Evolutionary conservation across 2,113 vertebrate genomes (phyloP).

Genomic region (Chaetops frenatus): DNA sequence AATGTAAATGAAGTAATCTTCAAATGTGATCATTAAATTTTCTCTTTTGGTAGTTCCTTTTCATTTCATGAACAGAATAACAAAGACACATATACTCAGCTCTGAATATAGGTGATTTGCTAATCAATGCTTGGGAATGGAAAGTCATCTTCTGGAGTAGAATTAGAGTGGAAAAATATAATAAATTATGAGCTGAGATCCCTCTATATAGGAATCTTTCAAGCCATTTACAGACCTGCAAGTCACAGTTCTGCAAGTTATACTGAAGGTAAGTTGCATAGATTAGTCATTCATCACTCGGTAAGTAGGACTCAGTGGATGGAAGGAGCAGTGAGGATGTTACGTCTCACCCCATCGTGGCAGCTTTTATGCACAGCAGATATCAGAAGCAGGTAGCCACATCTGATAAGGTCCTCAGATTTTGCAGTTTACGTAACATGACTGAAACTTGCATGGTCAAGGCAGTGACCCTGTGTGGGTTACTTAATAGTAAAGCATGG

Average conservation of each 20-base stretch:
- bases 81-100: neutral
- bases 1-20: neutral
- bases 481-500: neutral
- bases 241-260: neutral
- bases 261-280: neutral
- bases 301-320: neutral
- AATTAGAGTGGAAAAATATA: neutral
- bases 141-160: neutral
- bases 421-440: accelerated
- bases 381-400: neutral
- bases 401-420: neutral
- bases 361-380: neutral
- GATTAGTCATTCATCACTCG: neutral
- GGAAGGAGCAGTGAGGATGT: neutral
- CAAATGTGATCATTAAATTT: neutral
- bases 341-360: accelerated
- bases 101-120: neutral
- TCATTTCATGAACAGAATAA: neutral
- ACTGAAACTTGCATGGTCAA: neutral
- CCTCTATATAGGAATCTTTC: neutral
- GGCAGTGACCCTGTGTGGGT: accelerated
- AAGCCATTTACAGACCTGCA: neutral
- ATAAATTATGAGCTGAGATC: neutral
- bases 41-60: neutral
- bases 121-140: neutral